phyloP scores from a whole-genome alignment of 2,797 vertebrate species.

The Masticophis lateralis region DNA sequence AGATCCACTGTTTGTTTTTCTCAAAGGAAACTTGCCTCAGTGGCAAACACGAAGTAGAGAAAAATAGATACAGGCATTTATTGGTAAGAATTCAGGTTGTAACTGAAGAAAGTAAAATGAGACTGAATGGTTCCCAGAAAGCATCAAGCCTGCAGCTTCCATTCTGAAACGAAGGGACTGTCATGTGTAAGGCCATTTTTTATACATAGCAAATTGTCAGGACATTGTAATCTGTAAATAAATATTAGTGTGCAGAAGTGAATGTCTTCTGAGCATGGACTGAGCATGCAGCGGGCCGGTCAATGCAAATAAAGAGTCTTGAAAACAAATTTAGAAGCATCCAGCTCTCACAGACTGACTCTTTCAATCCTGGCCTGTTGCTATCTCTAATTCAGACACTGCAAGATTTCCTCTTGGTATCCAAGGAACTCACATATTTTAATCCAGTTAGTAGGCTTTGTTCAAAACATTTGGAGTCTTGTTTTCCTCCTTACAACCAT shows the following conservation, averaged over 20 bases:
- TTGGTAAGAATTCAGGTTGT: neutral
- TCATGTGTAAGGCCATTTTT: slow-evolving; percentile 21
- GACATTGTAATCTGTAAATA: slow-evolving; percentile 40
- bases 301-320: neutral
- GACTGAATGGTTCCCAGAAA: slow-evolving; percentile 56
- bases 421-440: neutral
- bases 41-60: slow-evolving; percentile 4
- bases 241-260: neutral
- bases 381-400: neutral
- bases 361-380: neutral
- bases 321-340: slow-evolving; percentile 14
- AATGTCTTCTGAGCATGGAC: neutral
- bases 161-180: slow-evolving; percentile 47
- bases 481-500: neutral
- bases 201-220: slow-evolving; percentile 34
- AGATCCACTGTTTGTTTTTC: neutral
- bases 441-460: neutral
- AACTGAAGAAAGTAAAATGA: slow-evolving; percentile 34
- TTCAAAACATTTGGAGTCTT: neutral
- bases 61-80: neutral
- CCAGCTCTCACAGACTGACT: neutral
- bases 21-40: slow-evolving; percentile 12
- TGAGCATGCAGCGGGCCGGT: neutral
- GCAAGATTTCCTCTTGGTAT: neutral
- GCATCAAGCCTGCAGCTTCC: slow-evolving; percentile 48